Evolutionary conservation across 1,140 invertebrate genomes (phyloP).

Genomic region (Euwallacea similis): DNA sequence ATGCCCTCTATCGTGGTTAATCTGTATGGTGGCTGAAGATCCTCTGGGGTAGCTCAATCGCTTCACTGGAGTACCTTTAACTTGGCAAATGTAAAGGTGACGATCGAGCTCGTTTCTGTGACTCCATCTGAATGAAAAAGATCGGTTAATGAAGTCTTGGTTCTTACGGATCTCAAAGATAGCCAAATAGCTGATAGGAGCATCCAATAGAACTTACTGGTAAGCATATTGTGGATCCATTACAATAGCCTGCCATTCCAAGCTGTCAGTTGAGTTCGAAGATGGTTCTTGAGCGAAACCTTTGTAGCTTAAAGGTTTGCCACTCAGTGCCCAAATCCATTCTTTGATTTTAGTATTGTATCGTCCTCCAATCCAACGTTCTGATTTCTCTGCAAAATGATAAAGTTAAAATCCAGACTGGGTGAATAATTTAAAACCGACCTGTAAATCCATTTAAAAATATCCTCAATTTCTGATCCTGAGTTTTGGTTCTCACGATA

Average conservation of each 20-base stretch:
- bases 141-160: not conserved
- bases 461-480: conserved; percentile 35
- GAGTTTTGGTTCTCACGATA: conserved; percentile 23
- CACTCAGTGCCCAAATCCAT: conserved; percentile 73
- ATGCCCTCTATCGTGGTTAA: too few relatives aligned
- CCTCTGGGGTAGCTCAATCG: conserved; percentile 25
- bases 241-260: conserved; percentile 39
- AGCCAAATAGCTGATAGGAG: too few relatives aligned
- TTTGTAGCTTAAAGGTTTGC: conserved; percentile 51
- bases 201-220: conserved; percentile 21
- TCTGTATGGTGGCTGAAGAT: not conserved
- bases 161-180: not conserved
- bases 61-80: conserved; percentile 37
- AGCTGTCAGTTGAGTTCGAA: conserved; percentile 6
- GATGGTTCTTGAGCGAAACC: conserved; percentile 33
- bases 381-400: conserved; percentile 45
- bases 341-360: conserved; percentile 66
- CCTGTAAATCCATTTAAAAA: conserved; percentile 36
- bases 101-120: conserved; percentile 32
- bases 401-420: not conserved
- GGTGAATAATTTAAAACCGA: not conserved
- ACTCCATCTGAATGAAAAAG: conserved; percentile 39
- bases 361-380: conserved; percentile 75
- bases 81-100: conserved; percentile 42
- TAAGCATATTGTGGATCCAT: conserved; percentile 39